Percentiles rank a stretch among this genome's conserved stretches.
Evolutionary conservation across 2,113 vertebrate species (phyloP).

Genomic region (Hydrolagus affinis): DNA sequence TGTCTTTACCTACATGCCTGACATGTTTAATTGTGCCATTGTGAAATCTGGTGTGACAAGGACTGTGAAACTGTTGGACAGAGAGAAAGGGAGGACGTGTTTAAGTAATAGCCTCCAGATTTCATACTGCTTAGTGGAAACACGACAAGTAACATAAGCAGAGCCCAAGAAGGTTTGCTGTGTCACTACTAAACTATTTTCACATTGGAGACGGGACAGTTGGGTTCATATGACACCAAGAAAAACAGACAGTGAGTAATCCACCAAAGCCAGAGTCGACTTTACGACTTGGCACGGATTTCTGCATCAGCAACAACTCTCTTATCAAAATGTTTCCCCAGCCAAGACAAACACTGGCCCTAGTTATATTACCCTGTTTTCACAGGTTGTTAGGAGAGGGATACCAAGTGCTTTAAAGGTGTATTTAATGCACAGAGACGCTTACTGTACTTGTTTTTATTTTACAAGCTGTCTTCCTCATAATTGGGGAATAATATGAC

Average conservation of each 20-base stretch:
- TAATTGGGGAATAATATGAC: background rate
- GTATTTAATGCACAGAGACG: constrained; percentile 43
- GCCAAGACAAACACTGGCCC: constrained; percentile 62
- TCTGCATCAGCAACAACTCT: constrained; percentile 48
- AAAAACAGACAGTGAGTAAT: background rate
- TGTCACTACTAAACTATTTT: background rate
- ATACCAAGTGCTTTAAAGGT: constrained; percentile 57
- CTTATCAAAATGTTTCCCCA: constrained; percentile 55
- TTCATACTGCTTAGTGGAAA: background rate
- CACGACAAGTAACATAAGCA: background rate
- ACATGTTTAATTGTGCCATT: background rate
- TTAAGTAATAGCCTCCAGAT: background rate
- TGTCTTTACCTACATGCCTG: background rate
- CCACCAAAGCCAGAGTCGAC: constrained; percentile 37
- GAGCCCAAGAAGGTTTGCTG: background rate
- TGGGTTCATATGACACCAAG: background rate
- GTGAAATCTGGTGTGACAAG: background rate
- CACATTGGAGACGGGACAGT: background rate
- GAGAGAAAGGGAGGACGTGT: background rate
- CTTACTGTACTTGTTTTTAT: too few species aligned
- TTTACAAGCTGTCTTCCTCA: background rate
- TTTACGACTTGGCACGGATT: constrained; percentile 46
- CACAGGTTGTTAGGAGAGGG: constrained; percentile 54
- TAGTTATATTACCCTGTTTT: constrained; percentile 59
- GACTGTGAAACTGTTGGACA: background rate